Percentiles rank a stretch among this genome's conserved stretches.
Conservation (phyloP, 2,797 vertebrate species). For the Tokudaia muenninki region DNA sequence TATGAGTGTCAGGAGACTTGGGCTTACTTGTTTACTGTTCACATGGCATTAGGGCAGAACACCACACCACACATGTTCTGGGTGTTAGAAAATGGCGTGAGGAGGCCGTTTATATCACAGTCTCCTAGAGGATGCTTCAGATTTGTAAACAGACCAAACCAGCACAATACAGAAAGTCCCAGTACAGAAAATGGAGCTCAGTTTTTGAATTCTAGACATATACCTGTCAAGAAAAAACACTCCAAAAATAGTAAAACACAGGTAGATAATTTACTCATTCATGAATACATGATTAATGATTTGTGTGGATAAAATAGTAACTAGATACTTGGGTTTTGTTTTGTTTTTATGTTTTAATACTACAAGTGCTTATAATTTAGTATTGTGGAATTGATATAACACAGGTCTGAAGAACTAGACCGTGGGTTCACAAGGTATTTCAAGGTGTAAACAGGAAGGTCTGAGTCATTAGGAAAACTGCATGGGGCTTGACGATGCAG, state of each 20-base stretch:
- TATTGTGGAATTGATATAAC: constrained; percentile 24
- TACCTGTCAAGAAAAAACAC: background rate
- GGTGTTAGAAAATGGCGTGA: background rate
- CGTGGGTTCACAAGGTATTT: background rate
- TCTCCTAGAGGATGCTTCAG: background rate
- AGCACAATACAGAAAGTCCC: background rate
- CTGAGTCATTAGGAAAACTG: constrained; percentile 45
- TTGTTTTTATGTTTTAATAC: background rate
- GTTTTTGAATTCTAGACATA: constrained; percentile 42
- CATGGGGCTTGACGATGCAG: background rate
- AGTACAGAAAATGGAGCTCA: background rate
- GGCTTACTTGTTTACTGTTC: background rate
- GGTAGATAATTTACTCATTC: constrained; percentile 5
- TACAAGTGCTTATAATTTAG: constrained; percentile 31
- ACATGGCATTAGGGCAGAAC: background rate
- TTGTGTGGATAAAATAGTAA: constrained; percentile 9
- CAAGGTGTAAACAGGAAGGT: background rate
- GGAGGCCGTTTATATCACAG: background rate
- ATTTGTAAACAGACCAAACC: background rate
- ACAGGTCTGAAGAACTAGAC: background rate
- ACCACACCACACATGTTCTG: background rate
- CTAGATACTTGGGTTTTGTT: background rate
- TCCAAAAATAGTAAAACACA: constrained; percentile 37
- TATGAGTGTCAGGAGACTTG: background rate
- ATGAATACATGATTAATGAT: background rate